phyloP scores from a whole-genome alignment of 2,113 vertebrate species.

The Canis aureus region DNA sequence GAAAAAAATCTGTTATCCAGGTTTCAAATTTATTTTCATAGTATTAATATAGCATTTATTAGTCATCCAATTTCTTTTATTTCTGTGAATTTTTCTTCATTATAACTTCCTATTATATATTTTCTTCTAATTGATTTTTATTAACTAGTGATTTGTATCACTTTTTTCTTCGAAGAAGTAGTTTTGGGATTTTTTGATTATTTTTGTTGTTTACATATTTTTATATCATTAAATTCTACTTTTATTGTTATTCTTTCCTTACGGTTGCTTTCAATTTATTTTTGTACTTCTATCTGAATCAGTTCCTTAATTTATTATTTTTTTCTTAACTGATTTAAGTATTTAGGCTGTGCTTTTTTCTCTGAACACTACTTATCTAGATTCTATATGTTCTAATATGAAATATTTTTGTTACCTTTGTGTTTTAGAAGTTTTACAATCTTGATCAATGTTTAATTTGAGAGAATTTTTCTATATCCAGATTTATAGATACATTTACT shows the following conservation, averaged over 20 bases:
- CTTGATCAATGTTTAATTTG: neutral
- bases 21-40: slow-evolving; percentile 5
- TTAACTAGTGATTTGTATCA: neutral
- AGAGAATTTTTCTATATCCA: neutral
- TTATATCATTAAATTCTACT: neutral
- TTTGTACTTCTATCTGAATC: neutral
- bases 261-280: slow-evolving; percentile 9
- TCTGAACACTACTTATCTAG: neutral
- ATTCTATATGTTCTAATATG: neutral
- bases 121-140: neutral
- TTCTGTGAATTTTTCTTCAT: neutral
- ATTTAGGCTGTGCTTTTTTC: neutral
- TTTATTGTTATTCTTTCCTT: slow-evolving; percentile 2
- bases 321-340: neutral
- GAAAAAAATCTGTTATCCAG: neutral
- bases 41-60: neutral
- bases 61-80: neutral
- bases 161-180: neutral
- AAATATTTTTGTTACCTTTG: neutral
- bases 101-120: neutral
- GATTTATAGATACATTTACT: neutral
- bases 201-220: neutral
- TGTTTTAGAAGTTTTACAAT: neutral
- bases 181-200: neutral
- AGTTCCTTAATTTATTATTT: neutral